Conservation (phyloP, 2,113 vertebrate species). For the Stegastes partitus region DNA sequence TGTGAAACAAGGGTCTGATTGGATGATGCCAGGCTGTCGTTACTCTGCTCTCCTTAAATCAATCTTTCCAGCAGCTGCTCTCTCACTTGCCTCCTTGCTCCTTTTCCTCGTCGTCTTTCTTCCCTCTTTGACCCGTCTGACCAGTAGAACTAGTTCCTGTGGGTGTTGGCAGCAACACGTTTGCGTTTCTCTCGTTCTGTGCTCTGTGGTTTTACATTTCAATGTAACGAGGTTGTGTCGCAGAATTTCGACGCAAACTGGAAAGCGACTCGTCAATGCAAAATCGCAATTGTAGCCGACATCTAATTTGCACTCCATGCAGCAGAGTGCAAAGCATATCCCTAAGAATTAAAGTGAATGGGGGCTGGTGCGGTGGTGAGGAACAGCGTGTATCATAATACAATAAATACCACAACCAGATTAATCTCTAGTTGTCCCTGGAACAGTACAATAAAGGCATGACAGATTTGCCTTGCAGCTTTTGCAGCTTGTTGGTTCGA, state of each 20-base stretch:
- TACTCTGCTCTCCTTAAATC: slow-evolving; percentile 72
- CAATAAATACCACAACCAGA: not conserved
- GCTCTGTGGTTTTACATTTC: not conserved
- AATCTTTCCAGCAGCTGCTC: slow-evolving; percentile 58
- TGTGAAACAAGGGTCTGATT: slow-evolving; percentile 64
- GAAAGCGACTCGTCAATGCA: not conserved
- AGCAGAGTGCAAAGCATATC: not conserved
- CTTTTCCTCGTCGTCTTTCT: slow-evolving; percentile 10
- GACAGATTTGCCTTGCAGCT: not conserved
- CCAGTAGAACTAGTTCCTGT: slow-evolving; percentile 69
- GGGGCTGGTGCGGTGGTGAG: not conserved
- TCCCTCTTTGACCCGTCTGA: slow-evolving; percentile 45
- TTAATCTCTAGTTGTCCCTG: not conserved
- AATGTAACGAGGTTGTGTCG: not conserved
- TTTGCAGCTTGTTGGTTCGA: not conserved
- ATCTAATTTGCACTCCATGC: not conserved
- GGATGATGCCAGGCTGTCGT: slow-evolving; percentile 65
- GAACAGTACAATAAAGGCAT: not conserved
- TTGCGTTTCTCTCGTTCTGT: not conserved
- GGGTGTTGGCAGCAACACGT: slow-evolving; percentile 20
- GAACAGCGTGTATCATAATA: not conserved
- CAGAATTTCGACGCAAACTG: slow-evolving; percentile 5
- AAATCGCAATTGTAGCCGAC: not conserved
- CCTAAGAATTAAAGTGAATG: not conserved
- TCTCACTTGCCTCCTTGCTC: slow-evolving; percentile 4